Base-by-base conservation (phyloP, 2,888 invertebrate genomes). In the Leptinotarsa haldemani region DNA sequence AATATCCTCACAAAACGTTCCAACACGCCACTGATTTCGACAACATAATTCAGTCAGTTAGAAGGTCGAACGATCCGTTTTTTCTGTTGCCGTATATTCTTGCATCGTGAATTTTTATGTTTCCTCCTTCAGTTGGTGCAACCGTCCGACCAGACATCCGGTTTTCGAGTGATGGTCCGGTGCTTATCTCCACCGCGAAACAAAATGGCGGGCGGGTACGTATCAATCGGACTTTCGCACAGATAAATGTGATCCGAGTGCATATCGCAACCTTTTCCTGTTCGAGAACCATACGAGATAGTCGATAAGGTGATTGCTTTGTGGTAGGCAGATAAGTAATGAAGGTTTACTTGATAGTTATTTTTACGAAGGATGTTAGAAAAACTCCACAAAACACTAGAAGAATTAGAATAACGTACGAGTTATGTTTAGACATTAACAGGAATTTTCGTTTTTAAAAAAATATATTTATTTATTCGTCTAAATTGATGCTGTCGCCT, bases 91-190 rank as follows among this genome's bases (percentile, higher is more conserved):
- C 16, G 25, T n/a, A 61, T 61, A 61, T 61, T 76, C 71, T 71
- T 74, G 74, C 71, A 65, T 75, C 74, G 77, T 80, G 80, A 78
- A 79, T 78, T 79, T 78, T 76, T 78, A 79, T 77, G 75, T 77
- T 80, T 80, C 80, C 78, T 79, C 68, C 77, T 76, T 68, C 61
- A 61, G 74, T 69, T 65, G 74, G 76, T 76, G 76, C 73, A 77
- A 74, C 80, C 77, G 77, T 69, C 80, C 78, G 80, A 80, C 80
- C 82, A 81, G 78, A 82, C 80, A 81, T 82, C 82, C 82, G 81
- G 80, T 81, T 74, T 71, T 69, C 68, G 64, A 76, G 71, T 69
- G 75, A 69, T 69, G 75, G 73, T 75, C 73, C 75, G 73, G 71
- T 73, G 75, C 70, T 73, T 75, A 64, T 66, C 66, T 56, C 18